Conservation (phyloP, 2,888 invertebrate species). For the Trimorus sp. region DNA sequence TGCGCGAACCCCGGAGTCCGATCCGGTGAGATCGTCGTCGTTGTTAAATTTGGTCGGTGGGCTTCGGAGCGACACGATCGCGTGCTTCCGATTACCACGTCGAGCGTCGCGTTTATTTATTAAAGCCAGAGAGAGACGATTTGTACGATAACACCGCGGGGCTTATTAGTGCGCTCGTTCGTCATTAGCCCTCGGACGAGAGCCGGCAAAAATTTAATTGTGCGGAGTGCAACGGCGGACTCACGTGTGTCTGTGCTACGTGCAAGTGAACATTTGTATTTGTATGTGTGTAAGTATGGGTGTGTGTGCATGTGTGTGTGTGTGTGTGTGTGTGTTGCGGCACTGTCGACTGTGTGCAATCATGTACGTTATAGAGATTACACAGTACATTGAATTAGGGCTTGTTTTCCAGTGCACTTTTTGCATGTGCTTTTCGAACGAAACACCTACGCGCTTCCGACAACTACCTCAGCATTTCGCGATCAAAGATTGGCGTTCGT, state of each 20-base stretch:
- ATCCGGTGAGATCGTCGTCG: too few species aligned
- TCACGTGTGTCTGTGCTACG: slow-evolving; percentile 7
- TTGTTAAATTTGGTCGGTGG: background rate
- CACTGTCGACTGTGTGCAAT: slow-evolving; percentile 13
- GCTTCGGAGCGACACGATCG: background rate
- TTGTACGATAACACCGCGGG: slow-evolving; percentile 44
- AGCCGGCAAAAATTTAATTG: slow-evolving; percentile 47
- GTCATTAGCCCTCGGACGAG: slow-evolving; percentile 57
- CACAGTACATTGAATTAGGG: slow-evolving; percentile 49
- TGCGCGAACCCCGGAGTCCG: too few species aligned
- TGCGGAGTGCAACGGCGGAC: slow-evolving; percentile 31
- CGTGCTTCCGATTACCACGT: background rate
- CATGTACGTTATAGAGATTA: slow-evolving; percentile 31
- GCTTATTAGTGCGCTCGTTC: slow-evolving; percentile 45
- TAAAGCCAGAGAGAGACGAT: slow-evolving; percentile 60
- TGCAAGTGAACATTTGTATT: background rate
- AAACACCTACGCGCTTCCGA: slow-evolving; percentile 40
- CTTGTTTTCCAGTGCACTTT: slow-evolving; percentile 49
- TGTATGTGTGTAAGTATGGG: background rate
- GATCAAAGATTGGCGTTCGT: slow-evolving; percentile 18
- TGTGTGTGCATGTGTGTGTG: slow-evolving; percentile 12
- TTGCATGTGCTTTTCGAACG: slow-evolving; percentile 35
- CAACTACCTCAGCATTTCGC: slow-evolving; percentile 45
- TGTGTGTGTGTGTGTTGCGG: slow-evolving; percentile 9
- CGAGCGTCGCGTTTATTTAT: slow-evolving; percentile 48